Evolutionary conservation across 2,888 invertebrate genomes (phyloP), one percentile per base, ranked within the genome.

Genomic region (Diabrotica balteata): DNA sequence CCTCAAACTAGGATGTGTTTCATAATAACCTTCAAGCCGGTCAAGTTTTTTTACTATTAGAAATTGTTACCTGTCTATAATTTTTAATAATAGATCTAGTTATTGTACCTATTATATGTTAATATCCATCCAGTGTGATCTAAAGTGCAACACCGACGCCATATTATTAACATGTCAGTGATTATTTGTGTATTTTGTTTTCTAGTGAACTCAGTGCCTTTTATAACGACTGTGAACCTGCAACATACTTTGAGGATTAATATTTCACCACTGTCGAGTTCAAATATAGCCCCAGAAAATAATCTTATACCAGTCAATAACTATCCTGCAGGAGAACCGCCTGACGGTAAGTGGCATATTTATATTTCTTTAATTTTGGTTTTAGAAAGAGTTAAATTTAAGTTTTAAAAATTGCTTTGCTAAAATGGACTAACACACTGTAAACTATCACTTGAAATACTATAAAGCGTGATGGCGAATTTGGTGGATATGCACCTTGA

Each of bases 191-290:
- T 59, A 8, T 45, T 68, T 44, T 57, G 52, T 60, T 50, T 76
- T 75, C 60, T 66, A 79, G 78, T 76, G 45, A 72, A 70, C 68
- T 65, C 72, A 65, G 83, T 87, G 3, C 76, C 78, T 44, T 72
- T 81, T 8, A 63, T 82, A 59, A 86, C 87, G 7, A 86, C 85
- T 0, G 82, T 87, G 46, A 86, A 84, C 63, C 83, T 88, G 0
- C 86, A 86, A 67, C 87, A 87, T 77, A 85, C 83, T 47, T 77
- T 88, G n/a, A 85, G 80, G 74, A 76, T 86, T 6, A 83, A 79
- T 59, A 72, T 79, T 7, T 72, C 72, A 8, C 76, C 77, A 2
- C 61, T 76, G 11, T 47, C 67, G 7, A 45, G 60, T 7, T 53
- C 65, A 50, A 62, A 67, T 10, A 17, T 55, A 50, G 61, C 64